A percentile compares a stretch with the other conserved stretches of the same genome.
Evolutionary conservation across 2,113 vertebrate species (phyloP).

Genomic region (Brachyhypopomus gauderio): DNA sequence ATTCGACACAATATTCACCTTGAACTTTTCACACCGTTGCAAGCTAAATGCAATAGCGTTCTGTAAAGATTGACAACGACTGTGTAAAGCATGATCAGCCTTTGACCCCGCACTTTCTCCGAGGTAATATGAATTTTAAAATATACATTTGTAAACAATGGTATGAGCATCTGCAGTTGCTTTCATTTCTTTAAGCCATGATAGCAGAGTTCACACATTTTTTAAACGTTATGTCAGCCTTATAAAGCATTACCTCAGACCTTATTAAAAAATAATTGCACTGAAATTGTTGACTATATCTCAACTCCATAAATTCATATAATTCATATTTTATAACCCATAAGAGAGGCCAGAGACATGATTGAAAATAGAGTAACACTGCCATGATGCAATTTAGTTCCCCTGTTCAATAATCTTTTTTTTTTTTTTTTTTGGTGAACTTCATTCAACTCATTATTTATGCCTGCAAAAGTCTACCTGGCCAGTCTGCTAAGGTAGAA

Average conservation of each 20-base stretch:
- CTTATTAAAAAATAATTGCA: neutral
- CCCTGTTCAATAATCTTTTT: too few relatives aligned
- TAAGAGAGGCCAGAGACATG: neutral
- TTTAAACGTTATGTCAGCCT: neutral
- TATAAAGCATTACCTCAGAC: neutral
- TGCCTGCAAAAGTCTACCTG: too few relatives aligned
- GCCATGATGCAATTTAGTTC: too few relatives aligned
- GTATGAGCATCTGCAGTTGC: neutral
- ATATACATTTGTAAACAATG: constrained; percentile 28
- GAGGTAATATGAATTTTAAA: neutral
- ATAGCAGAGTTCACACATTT: neutral
- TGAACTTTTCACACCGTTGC: neutral
- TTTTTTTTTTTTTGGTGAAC: too few relatives aligned
- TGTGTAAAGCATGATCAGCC: neutral
- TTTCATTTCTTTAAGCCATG: neutral
- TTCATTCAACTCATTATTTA: too few relatives aligned
- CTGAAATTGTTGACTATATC: neutral
- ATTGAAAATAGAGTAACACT: too few relatives aligned
- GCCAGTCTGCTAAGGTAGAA: too few relatives aligned
- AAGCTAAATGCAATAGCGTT: neutral
- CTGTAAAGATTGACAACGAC: neutral
- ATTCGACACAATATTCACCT: neutral
- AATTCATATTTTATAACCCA: neutral
- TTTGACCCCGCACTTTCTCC: constrained; percentile 4
- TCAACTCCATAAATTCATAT: neutral